These are phyloP conservation scores for Homarus americanus DNA, from an alignment of 1,140 invertebrate genomes.

Conservation along the genomic window DNA sequence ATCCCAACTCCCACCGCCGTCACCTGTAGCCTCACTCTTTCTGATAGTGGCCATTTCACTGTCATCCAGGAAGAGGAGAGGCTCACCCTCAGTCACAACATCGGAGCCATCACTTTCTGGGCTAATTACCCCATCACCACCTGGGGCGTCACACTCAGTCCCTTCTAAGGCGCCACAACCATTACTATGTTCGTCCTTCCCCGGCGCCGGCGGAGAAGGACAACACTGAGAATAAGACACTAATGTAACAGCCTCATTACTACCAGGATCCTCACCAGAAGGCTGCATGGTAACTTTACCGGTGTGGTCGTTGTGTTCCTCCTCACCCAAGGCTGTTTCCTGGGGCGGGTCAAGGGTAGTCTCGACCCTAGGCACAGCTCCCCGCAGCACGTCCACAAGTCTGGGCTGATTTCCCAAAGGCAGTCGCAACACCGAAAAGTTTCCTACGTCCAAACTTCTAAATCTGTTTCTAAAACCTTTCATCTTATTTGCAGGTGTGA, in stretches of 20 bases:
- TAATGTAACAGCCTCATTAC: background rate
- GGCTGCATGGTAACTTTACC: background rate
- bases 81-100: background rate
- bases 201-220: background rate
- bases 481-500: constrained; percentile 3
- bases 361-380: background rate
- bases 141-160: background rate
- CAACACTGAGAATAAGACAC: constrained; percentile 11
- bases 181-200: background rate
- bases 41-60: background rate
- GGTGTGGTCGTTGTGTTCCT: background rate
- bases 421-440: constrained; percentile 40
- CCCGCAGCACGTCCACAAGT: constrained; percentile 47
- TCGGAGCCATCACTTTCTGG: background rate
- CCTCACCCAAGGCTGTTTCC: background rate
- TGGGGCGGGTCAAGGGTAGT: background rate
- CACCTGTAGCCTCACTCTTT: background rate
- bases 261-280: background rate
- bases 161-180: background rate
- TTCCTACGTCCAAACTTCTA: constrained; percentile 33
- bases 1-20: background rate
- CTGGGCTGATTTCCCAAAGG: constrained; percentile 58
- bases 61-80: constrained; percentile 2
- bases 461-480: constrained; percentile 45
- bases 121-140: background rate